Percentiles rank a stretch among this genome's conserved stretches.
Evolutionary conservation across 2,797 vertebrate genomes (phyloP).

Genomic region (Coccyzus lansbergi): DNA sequence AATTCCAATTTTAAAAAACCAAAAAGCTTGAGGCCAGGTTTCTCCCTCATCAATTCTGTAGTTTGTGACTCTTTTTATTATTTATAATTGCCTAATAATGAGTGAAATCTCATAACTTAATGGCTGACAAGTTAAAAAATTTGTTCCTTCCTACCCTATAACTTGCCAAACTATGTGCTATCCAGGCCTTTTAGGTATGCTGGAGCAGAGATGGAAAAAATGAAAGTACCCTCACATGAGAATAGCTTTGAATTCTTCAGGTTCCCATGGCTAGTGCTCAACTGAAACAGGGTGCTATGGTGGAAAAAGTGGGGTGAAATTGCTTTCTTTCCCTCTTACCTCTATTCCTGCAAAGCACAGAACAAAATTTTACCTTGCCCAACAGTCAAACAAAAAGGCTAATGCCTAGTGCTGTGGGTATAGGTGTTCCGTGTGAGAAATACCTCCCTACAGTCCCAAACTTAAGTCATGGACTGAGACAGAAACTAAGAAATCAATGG

Average conservation of each 20-base stretch:
- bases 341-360: not conserved
- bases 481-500: not conserved
- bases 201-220: not conserved
- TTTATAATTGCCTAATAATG: not conserved
- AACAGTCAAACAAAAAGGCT: not conserved
- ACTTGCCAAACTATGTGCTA: not conserved
- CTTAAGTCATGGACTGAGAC: not conserved
- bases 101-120: not conserved
- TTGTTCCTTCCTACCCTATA: not conserved
- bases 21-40: not conserved
- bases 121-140: not conserved
- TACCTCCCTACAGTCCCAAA: not conserved
- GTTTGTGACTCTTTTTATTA: not conserved
- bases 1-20: not conserved
- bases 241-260: not conserved
- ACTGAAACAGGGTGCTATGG: not conserved
- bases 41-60: not conserved
- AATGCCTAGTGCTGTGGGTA: not conserved
- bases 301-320: not conserved
- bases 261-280: fast-evolving
- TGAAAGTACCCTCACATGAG: not conserved
- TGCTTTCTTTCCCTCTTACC: not conserved
- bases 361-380: not conserved
- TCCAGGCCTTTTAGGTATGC: not conserved
- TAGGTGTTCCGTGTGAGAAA: not conserved